Evolutionary conservation across 1,140 invertebrate species (phyloP).

Genomic region (Drosophila paulistorum): DNA sequence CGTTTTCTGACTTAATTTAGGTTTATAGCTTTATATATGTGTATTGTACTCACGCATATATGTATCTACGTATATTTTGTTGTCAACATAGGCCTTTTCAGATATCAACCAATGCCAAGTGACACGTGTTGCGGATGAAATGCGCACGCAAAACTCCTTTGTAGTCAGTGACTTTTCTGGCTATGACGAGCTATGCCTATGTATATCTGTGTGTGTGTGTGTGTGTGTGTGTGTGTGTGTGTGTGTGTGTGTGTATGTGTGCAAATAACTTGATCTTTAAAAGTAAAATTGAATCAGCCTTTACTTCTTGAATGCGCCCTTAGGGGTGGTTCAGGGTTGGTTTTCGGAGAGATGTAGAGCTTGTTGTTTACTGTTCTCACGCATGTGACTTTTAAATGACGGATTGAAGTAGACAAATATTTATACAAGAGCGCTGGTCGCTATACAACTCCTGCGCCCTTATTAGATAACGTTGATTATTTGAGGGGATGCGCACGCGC

Average conservation of each 20-base stretch:
- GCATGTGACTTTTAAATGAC: slow-evolving; percentile 83
- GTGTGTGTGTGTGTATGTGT: not conserved
- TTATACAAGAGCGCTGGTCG: slow-evolving; percentile 65
- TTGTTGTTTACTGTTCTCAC: slow-evolving; percentile 82
- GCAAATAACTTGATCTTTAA: slow-evolving; percentile 38
- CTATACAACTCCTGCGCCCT: slow-evolving; percentile 53
- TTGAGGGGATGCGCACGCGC: slow-evolving; percentile 40
- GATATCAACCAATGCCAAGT: slow-evolving; percentile 34
- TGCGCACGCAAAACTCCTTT: slow-evolving; percentile 46
- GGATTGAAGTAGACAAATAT: slow-evolving; percentile 83
- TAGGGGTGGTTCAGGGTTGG: slow-evolving; percentile 12
- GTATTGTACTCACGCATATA: slow-evolving; percentile 1
- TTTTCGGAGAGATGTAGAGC: slow-evolving; percentile 11
- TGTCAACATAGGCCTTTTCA: slow-evolving; percentile 48
- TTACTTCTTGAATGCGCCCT: slow-evolving; percentile 10
- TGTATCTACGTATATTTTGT: slow-evolving; percentile 51
- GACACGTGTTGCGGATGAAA: slow-evolving; percentile 77
- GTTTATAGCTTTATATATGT: slow-evolving; percentile 76
- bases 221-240: no score
- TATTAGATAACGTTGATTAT: slow-evolving; percentile 75
- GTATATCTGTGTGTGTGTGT: no score
- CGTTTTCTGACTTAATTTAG: slow-evolving; percentile 82
- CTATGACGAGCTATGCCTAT: slow-evolving; percentile 1
- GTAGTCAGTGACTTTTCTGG: slow-evolving; percentile 57
- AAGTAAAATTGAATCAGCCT: slow-evolving; percentile 61